Evolutionary conservation across 2,888 invertebrate genomes (phyloP).

Genomic region (Drosophila mulleri): DNA sequence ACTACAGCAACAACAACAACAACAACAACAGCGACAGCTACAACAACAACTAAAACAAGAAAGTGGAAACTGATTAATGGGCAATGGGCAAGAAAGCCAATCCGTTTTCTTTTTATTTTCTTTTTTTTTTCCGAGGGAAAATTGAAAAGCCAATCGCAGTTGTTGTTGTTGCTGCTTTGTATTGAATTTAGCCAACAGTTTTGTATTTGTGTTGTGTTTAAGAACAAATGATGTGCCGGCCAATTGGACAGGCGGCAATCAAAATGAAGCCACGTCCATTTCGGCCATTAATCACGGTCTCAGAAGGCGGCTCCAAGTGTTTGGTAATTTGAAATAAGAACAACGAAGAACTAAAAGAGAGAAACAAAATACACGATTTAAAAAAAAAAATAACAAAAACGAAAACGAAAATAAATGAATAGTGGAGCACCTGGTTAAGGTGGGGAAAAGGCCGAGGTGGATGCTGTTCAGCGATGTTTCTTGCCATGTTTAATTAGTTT

Average conservation of each 20-base stretch:
- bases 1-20: conserved; percentile 49
- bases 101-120: conserved; percentile 23
- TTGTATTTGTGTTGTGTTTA: conserved; percentile 42
- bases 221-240: conserved; percentile 75
- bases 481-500: conserved; percentile 76
- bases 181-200: conserved; percentile 55
- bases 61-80: conserved; percentile 57
- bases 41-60: conserved; percentile 46
- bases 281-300: conserved; percentile 67
- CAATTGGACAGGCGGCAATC: conserved; percentile 77
- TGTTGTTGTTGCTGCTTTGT: conserved; percentile 18
- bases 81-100: conserved; percentile 46
- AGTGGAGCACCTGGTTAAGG: conserved; percentile 36
- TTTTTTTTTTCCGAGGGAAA: conserved; percentile 35
- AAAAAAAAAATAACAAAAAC: conserved; percentile 60
- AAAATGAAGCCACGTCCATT: conserved; percentile 77
- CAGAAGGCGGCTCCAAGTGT: conserved; percentile 14
- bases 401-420: conserved; percentile 71
- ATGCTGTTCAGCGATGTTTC: conserved; percentile 8
- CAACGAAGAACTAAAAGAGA: conserved; percentile 1
- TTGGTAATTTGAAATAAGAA: conserved; percentile 30
- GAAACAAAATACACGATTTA: conserved; percentile 63
- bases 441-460: background rate
- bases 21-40: conserved; percentile 43
- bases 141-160: conserved; percentile 73